Conservation (phyloP, 2,888 invertebrate species). For the Diplolepis rosae region DNA sequence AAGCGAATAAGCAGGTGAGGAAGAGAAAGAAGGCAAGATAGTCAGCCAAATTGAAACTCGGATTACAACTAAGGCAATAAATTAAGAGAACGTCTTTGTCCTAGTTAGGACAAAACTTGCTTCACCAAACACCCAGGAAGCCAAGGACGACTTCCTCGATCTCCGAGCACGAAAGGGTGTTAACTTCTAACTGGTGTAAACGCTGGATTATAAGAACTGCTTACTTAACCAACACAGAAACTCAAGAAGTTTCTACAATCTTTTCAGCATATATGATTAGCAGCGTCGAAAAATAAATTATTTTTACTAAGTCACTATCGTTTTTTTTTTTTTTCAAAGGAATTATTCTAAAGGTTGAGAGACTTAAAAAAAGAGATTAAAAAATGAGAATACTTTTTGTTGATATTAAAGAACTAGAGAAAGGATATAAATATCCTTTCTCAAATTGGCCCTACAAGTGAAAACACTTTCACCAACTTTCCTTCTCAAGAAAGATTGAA, state of each 20-base stretch:
- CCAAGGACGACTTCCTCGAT: conserved; percentile 41
- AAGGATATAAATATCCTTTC: background rate
- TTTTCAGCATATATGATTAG: conserved; percentile 39
- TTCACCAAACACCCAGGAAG: conserved; percentile 40
- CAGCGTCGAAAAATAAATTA: conserved; percentile 7
- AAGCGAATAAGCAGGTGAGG: conserved; percentile 33
- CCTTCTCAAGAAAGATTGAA: conserved; percentile 9
- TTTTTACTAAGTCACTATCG: no score
- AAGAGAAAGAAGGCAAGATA: conserved; percentile 33
- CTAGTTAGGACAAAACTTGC: conserved; percentile 51
- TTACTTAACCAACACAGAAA: conserved; percentile 32
- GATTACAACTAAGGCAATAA: conserved; percentile 62
- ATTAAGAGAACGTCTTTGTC: conserved; percentile 62
- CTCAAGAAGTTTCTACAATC: conserved; percentile 35
- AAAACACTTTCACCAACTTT: conserved; percentile 15
- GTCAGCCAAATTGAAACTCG: conserved; percentile 59
- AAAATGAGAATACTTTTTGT: background rate
- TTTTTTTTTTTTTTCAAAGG: background rate
- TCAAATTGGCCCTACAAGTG: background rate
- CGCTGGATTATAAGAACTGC: conserved; percentile 36
- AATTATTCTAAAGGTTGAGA: background rate
- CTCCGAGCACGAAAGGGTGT: conserved; percentile 24
- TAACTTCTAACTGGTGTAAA: conserved; percentile 34
- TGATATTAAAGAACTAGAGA: background rate
- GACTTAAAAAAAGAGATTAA: no score